phyloP scores from a whole-genome alignment of 2,113 vertebrate species.

The Ammodytes dubius region DNA sequence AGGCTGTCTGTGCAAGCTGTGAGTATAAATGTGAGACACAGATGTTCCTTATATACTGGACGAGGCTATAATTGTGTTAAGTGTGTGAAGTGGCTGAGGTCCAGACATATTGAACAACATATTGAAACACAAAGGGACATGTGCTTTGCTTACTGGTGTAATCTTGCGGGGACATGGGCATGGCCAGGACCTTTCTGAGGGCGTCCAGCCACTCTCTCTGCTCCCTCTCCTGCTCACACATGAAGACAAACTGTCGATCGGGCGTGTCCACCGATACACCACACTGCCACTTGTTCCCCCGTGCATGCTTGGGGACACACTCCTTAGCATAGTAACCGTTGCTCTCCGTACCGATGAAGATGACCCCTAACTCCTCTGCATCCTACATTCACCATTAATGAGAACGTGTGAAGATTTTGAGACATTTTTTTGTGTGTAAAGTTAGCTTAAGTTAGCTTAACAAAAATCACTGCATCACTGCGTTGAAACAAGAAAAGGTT shows the following conservation, averaged over 20 bases:
- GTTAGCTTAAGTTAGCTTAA: background rate
- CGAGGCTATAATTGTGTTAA: background rate
- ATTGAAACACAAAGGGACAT: background rate
- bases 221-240: slow-evolving; percentile 90
- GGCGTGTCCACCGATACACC: slow-evolving; percentile 88
- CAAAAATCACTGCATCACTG: background rate
- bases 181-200: slow-evolving; percentile 84
- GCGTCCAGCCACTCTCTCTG: slow-evolving; percentile 91
- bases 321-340: slow-evolving; percentile 88
- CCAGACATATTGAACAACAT: no score
- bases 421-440: background rate
- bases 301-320: slow-evolving; percentile 80
- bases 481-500: background rate
- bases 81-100: background rate
- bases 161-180: slow-evolving; percentile 85
- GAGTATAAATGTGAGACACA: no score
- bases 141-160: slow-evolving; percentile 78
- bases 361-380: slow-evolving; percentile 89
- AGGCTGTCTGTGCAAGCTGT: no score
- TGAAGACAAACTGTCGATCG: slow-evolving; percentile 87
- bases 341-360: slow-evolving; percentile 88
- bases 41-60: no score
- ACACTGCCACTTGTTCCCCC: slow-evolving; percentile 88
- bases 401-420: slow-evolving; percentile 20
- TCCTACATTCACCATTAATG: slow-evolving; percentile 82